Conservation (phyloP, 1,140 invertebrate species). For the Bombus consobrinus region DNA sequence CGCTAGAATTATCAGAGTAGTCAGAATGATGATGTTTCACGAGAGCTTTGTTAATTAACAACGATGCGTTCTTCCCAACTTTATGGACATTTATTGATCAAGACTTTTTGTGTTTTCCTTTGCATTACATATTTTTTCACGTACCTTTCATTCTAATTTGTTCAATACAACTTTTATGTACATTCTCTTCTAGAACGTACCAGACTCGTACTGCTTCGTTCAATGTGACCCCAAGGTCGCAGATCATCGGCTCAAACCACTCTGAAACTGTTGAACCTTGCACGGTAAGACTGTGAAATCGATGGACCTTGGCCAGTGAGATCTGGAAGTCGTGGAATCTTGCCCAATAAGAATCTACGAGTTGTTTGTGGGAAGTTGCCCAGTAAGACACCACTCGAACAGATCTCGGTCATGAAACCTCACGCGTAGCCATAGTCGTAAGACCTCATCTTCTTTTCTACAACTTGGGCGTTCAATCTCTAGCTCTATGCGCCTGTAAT, state of each 20-base stretch:
- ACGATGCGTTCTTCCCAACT: too few species aligned
- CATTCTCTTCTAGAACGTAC: too few species aligned
- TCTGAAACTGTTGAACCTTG: not conserved
- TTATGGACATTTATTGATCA: too few species aligned
- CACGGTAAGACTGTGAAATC: not conserved
- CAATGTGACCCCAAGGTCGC: not conserved
- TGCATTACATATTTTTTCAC: too few species aligned
- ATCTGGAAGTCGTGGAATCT: not conserved
- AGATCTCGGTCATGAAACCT: not conserved
- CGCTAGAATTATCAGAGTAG: too few species aligned
- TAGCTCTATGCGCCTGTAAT: not conserved
- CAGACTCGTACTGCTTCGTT: not conserved
- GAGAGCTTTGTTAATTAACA: too few species aligned
- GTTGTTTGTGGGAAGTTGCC: not conserved
- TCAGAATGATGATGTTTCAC: too few species aligned
- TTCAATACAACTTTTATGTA: too few species aligned
- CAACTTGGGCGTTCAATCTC: not conserved
- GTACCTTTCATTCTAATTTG: too few species aligned
- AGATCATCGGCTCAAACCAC: not conserved
- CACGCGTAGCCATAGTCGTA: not conserved
- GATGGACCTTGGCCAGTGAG: not conserved
- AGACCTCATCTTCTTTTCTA: not conserved
- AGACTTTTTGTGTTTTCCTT: too few species aligned
- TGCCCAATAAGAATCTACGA: not conserved
- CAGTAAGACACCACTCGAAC: not conserved